These are phyloP conservation scores for Enteromius viviparus DNA, from an alignment of 2,797 vertebrate species.

Conservation along the genomic window DNA sequence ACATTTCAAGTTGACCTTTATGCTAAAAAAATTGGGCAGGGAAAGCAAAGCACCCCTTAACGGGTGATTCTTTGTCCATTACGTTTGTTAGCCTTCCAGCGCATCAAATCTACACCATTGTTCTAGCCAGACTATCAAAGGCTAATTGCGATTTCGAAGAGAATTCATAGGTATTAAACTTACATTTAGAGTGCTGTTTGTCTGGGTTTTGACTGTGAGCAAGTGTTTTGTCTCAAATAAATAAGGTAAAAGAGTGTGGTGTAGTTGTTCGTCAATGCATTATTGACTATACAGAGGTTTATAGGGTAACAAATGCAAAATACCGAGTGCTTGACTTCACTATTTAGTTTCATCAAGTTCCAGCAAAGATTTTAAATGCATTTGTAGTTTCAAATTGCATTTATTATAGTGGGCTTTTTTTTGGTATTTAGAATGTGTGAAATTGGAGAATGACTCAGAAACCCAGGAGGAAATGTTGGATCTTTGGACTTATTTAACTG, in stretches of 20 bases:
- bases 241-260: slow-evolving; percentile 65
- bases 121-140: slow-evolving; percentile 69
- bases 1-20: slow-evolving; percentile 84
- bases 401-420: neutral
- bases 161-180: slow-evolving; percentile 72
- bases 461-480: neutral
- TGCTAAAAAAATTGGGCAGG: slow-evolving; percentile 62
- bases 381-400: neutral
- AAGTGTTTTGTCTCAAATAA: slow-evolving; percentile 72
- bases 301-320: slow-evolving; percentile 63
- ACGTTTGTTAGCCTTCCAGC: slow-evolving; percentile 82
- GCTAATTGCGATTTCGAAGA: slow-evolving; percentile 82
- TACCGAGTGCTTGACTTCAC: neutral
- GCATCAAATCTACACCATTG: slow-evolving; percentile 78
- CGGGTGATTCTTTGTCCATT: slow-evolving; percentile 85
- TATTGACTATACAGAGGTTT: slow-evolving; percentile 66
- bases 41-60: slow-evolving; percentile 77
- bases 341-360: neutral
- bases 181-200: slow-evolving; percentile 71
- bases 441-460: neutral
- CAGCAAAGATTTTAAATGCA: neutral
- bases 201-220: slow-evolving; percentile 66
- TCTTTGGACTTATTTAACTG: neutral
- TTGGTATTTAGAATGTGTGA: neutral
- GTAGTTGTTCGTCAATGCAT: slow-evolving; percentile 65